Evolutionary conservation across 1,140 invertebrate genomes (phyloP), one percentile per base, ranked within the genome.

Genomic region (Drosophila truncata): DNA sequence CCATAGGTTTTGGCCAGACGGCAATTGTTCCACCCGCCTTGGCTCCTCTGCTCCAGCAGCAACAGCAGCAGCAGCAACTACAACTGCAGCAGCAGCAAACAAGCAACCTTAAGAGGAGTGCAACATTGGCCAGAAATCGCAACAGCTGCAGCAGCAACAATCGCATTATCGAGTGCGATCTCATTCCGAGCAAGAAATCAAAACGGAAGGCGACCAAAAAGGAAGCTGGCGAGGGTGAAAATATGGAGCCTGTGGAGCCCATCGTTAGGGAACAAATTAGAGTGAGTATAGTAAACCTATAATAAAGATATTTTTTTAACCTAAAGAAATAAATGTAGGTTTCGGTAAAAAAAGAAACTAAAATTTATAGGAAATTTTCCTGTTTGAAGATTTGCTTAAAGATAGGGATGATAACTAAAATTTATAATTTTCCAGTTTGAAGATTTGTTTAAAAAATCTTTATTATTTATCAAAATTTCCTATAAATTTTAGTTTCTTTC

Each of bases 181-280:
- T 92, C 42, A 92, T 92, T 66, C 91, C 91, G 65, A 91, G 83
- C 76, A 92, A 91, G 76, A 92, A 91, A 80, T 82, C 82, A 74
- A 91, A 92, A 63, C 82, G 87, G 37, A 91, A 90, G 41, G 8
- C 62, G 16, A 65, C 60, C 74, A 84, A 76, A 63, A 81, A 52
- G 49, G 74, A 90, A 35, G 25, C 55, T 16, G 69, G 42, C 1
- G 79, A 78, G 3, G 44, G 63, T 0, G 84, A 72, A 2, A 63
- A 58, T 41, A 14, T 63, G 25, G 84, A 88, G 41, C 65, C 72
- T 5, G 46, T 57, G 20, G 84, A 88, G 37, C 52, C 81, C 8
- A 78, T 79, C 8, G 74, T 88, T 16, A 73, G 91, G 27, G 87
- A 88, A 49, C 87, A 91, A 60, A 83, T 92, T 67, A 76, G 70